Evolutionary conservation across 1,140 invertebrate genomes (phyloP).

Genomic region (Sesamia nonagrioides): DNA sequence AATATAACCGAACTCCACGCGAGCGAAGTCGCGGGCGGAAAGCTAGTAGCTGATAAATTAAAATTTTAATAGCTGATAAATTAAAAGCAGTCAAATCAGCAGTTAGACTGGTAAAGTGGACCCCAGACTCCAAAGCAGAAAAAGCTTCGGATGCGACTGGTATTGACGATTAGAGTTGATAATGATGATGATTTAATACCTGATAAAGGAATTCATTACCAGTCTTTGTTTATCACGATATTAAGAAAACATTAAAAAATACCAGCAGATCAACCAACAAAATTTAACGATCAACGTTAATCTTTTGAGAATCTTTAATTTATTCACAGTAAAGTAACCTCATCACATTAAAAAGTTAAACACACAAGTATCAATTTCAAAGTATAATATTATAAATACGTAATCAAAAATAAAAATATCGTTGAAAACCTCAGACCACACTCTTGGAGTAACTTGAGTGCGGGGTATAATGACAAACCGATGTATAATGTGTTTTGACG

Average conservation of each 20-base stretch:
- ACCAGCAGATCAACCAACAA: neutral
- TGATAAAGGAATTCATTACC: no score
- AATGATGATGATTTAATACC: no score
- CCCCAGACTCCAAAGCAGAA: no score
- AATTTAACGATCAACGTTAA: neutral
- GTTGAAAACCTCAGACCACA: constrained; percentile 41
- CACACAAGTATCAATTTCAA: constrained; percentile 38
- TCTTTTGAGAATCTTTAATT: neutral
- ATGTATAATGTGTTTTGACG: neutral
- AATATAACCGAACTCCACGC: no score
- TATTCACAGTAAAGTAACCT: neutral
- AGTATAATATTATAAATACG: constrained; percentile 26
- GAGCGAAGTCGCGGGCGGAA: no score
- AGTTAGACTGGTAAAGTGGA: no score
- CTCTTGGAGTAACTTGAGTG: constrained; percentile 17
- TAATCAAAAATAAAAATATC: constrained; percentile 46
- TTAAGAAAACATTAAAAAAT: neutral
- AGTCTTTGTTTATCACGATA: no score
- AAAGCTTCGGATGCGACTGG: no score
- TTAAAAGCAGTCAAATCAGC: no score
- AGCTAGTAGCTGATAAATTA: no score
- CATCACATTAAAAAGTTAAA: constrained; percentile 28
- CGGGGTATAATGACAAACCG: constrained; percentile 4
- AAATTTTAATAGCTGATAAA: no score
- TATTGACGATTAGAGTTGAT: no score